These are phyloP conservation scores for Embiotoca jacksoni DNA, from an alignment of 2,113 vertebrate species.

Conservation along the genomic window DNA sequence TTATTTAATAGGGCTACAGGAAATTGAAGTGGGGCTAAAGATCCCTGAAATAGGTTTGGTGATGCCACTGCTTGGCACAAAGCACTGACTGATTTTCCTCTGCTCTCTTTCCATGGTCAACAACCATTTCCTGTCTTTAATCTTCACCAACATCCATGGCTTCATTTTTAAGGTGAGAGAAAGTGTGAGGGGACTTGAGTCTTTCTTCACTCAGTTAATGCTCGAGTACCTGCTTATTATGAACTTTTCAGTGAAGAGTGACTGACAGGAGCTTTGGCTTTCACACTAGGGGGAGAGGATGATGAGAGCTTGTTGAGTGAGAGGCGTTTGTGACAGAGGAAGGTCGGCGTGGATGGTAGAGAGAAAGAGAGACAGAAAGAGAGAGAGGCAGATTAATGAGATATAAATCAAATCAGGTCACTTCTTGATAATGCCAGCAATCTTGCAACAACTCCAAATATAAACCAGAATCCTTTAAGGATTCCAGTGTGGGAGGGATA, in stretches of 20 bases:
- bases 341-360: conserved; percentile 27
- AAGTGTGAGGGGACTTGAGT: conserved; percentile 17
- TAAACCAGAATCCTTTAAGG: conserved; percentile 65
- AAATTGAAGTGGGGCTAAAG: conserved; percentile 53
- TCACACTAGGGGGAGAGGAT: conserved; percentile 18
- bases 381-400: conserved; percentile 66
- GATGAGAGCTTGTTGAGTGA: conserved; percentile 36
- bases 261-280: conserved; percentile 44
- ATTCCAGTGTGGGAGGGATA: conserved; percentile 60
- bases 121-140: conserved; percentile 15
- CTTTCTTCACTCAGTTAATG: conserved; percentile 30
- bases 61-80: conserved; percentile 26
- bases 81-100: conserved; percentile 20
- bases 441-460: conserved; percentile 68
- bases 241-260: conserved; percentile 53
- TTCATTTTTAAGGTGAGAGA: conserved; percentile 37
- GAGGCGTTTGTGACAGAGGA: conserved; percentile 40
- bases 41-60: conserved; percentile 58
- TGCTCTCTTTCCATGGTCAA: conserved; percentile 33
- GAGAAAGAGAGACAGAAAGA: conserved; percentile 6
- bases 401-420: conserved; percentile 80
- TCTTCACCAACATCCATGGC: conserved; percentile 26
- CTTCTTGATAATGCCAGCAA: conserved; percentile 68
- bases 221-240: conserved; percentile 46
- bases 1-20: conserved; percentile 52